Evolutionary conservation across 2,888 invertebrate species (phyloP), one percentile per base, ranked within the genome.

Genomic region (Lasioglossum leucozonium): DNA sequence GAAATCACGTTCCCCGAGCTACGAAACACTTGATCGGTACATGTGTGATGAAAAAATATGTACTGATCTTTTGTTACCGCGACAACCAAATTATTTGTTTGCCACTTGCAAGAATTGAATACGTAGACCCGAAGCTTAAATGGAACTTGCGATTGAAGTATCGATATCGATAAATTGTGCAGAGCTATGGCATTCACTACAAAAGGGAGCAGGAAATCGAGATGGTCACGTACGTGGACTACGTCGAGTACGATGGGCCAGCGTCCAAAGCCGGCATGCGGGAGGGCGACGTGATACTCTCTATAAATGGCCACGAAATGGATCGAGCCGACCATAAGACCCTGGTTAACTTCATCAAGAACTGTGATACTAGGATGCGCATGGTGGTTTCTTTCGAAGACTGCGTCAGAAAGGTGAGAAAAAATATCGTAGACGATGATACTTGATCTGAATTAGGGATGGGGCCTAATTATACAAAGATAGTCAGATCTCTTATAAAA

Each of bases 331-430:
- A 99, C 93, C 99, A 99, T 95, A 97, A 98, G 93, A 97, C 98
- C 76, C 96, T 99, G 89, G 99, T 99, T n/a, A 97, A 97, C 92
- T 98, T 98, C 93, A 99, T 99, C 90, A 98, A 98, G 95, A 96
- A 97, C 93, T 98, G 98, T 95, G 98, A 98, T 93, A 96, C 97
- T 37, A 96, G 98, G 88, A 98, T 99, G 98, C 96, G 99, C 78
- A 98, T 99, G 97, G 99, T 99, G 42, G 99, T 99, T 22, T 96
- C 99, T 58, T 99, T 99, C 94, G 99, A 99, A 95, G 99, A 99
- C 94, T 99, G 99, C 93, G 99, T 99, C 1, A 96, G 98, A 85
- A 99, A 99, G 96, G 98, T 98, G 93, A 91, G 69, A 1, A 2
- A 11, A 69, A 67, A 51, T 44, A 44, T 44, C 16, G 5, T 1